Evolutionary conservation across 2,888 invertebrate species (phyloP), one percentile per base, ranked within the genome.

Genomic region (Agrotis ipsilon): DNA sequence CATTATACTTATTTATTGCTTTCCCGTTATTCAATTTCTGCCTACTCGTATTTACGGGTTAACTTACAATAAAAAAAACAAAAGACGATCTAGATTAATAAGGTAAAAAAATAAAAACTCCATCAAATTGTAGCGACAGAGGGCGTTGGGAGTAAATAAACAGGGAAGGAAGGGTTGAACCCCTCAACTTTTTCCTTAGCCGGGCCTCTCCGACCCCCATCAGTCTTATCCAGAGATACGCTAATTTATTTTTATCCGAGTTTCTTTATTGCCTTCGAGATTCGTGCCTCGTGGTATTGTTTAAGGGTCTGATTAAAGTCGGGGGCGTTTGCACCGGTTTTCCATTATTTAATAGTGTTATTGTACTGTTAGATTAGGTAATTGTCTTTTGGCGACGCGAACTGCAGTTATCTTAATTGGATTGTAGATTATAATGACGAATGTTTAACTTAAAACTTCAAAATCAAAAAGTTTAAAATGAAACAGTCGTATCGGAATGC

Each of bases 161-260:
- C 85, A 74, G 80, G 87, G 88, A 92, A 93, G 94, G 95, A 93
- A 93, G 94, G 95, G 94, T 94, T 93, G 89, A 91, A 89, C 93
- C 90, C 94, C 92, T 93, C 92, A 93, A 93, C 88, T 92, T 94
- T 93, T 94, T 93, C 93, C 88, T 89, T 80, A 84, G 85, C 82
- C 87, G 78, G 88, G 86, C 85, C 88, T 85, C 68, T 64, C 69
- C 89, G 87, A 93, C 93, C 94, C 92, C 93, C 89, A 95, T 95
- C 87, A 92, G 90, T 95, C 95, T 93, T 93, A 85, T 87, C 73
- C 67, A 85, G 91, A 93, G 93, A 94, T 93, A 93, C 92, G 91
- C 90, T 94, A 92, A 94, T 94, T 94, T 95, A 95, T 93, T 91
- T 92, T 91, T 93, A 94, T 94, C 92, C 92, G 87, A 89, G 86